Evolutionary conservation across 1,140 invertebrate species (phyloP), one percentile per base, ranked within the genome.

Genomic region (Diabrotica virgifera): DNA sequence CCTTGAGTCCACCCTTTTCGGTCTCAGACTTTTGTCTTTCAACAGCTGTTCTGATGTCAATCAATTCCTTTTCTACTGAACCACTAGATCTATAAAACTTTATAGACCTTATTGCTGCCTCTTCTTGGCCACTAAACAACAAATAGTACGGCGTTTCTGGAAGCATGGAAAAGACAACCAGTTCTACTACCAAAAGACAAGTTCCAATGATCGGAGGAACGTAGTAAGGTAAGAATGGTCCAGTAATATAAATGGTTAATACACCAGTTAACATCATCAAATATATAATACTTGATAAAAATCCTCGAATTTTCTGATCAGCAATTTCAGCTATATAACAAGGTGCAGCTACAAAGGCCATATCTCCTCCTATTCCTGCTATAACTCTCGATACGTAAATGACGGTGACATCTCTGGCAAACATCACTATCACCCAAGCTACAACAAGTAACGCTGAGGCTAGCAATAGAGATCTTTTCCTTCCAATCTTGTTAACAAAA

Each of bases 401-500:
- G 51, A 54, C 56, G 10, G 59, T 36, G 5, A 68, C 24, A 35
- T 40, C 9, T 35, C 61, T 50, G 9, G 82, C 76, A 35, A 82
- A 70, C 7, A 81, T 73, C 50, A 89, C 86, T 0, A 86, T 61
- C 0, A 78, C 12, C 86, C 87, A 91, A 7, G 86, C 86, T 4
- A 84, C 0, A 0, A 87, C 62, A 70, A 86, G 89, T 0, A 85
- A 85, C 0, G 82, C 35, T 0, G 84, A 78, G 0, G 85, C 77
- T 2, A 84, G 59, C 6, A 88, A 72, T 5, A 90, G 81, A 0
- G 85, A 81, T n/a, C 73, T 73, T 72, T 86, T 89, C 5, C 89
- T 76, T 2, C 90, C 89, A 36, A 85, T 67, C 70, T 79, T 83
- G 70, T 90, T 86, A 2, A 89, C 81, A 5, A 84, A 63, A 54